phyloP scores from a whole-genome alignment of 2,113 vertebrate species.

The Montifringilla adamsi region DNA sequence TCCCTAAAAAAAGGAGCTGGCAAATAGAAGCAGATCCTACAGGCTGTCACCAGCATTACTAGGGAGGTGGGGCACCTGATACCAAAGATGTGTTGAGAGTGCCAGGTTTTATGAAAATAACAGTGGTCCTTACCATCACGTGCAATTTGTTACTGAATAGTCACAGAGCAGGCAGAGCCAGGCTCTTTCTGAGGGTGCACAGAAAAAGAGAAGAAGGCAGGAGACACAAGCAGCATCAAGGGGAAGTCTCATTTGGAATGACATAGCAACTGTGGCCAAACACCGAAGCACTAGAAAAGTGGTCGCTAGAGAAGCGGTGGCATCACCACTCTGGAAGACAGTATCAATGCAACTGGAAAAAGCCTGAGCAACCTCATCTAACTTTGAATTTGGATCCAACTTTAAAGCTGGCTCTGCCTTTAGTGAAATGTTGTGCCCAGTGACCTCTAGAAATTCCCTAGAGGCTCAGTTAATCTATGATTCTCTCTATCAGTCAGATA shows the following conservation, averaged over 20 bases:
- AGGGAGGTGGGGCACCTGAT: fast-evolving
- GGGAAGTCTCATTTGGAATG: neutral
- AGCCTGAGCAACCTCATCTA: neutral
- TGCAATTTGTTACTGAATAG: neutral
- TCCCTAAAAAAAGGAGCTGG: neutral
- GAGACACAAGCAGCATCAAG: neutral
- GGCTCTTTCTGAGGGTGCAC: neutral
- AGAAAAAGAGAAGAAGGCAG: neutral
- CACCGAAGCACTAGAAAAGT: neutral
- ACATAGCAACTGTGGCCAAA: neutral
- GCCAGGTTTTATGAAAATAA: neutral
- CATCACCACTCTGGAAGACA: neutral
- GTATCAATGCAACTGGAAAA: neutral
- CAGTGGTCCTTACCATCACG: fast-evolving
- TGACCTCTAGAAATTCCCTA: neutral
- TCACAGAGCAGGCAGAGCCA: neutral
- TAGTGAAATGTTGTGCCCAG: neutral
- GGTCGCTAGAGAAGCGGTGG: neutral
- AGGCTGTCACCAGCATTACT: neutral
- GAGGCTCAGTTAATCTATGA: neutral
- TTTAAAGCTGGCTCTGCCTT: neutral
- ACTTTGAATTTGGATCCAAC: neutral
- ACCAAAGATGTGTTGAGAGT: neutral
- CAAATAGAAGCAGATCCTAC: neutral
- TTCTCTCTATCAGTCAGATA: neutral